These are phyloP conservation scores for Andrena chrysosceles DNA, from an alignment of 2,888 invertebrate species.

Conservation along the genomic window DNA sequence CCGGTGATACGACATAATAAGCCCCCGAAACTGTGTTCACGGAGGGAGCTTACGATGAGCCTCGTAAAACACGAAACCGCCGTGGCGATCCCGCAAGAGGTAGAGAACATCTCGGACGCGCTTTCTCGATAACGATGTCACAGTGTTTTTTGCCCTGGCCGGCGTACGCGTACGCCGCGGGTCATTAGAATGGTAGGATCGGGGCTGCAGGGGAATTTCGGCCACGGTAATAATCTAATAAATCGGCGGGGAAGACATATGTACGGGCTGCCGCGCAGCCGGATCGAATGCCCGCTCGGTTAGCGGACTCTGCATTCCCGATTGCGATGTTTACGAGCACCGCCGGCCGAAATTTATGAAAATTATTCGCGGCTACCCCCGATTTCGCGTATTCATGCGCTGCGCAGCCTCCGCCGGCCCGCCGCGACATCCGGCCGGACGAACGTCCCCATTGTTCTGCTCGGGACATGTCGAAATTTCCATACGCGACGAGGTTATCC, in stretches of 20 bases:
- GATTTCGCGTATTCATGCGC: conserved; percentile 76
- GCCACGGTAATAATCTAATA: conserved; percentile 78
- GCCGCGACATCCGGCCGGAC: conserved; percentile 53
- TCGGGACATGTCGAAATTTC: conserved; percentile 65
- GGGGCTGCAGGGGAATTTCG: conserved; percentile 35
- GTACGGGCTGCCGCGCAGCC: conserved; percentile 29
- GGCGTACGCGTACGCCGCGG: conserved; percentile 9
- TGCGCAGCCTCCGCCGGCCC: conserved; percentile 4
- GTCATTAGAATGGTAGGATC: conserved; percentile 39
- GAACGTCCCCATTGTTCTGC: conserved; percentile 60
- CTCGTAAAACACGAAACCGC: conserved; percentile 35
- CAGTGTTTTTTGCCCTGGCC: conserved; percentile 12
- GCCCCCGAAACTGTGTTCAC: conserved; percentile 8
- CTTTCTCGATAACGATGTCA: conserved; percentile 49
- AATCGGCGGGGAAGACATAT: conserved; percentile 69
- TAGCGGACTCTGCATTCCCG: conserved; percentile 62
- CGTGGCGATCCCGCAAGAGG: neutral
- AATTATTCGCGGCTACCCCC: conserved; percentile 80
- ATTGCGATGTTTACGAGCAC: conserved; percentile 77
- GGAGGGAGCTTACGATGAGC: conserved; percentile 8
- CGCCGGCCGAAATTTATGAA: conserved; percentile 80
- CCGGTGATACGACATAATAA: conserved; percentile 29
- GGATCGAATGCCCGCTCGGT: conserved; percentile 35
- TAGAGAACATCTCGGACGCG: neutral
- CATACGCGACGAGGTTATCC: conserved; percentile 67